Evolutionary conservation across 2,797 vertebrate species (phyloP).

Genomic region (Coccyzus lansbergi): DNA sequence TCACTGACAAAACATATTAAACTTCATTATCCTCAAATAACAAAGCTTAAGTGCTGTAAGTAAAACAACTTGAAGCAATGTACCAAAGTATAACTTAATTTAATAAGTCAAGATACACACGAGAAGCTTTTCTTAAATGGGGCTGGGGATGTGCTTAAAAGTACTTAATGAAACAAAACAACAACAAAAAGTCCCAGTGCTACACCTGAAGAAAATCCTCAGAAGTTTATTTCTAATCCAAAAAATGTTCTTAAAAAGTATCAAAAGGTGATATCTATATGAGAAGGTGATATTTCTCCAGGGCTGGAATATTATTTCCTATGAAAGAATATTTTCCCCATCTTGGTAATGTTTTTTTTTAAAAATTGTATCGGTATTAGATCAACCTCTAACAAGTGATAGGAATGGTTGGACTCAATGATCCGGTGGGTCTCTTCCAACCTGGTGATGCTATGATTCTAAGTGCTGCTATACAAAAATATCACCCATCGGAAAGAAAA

Average conservation of each 20-base stretch:
- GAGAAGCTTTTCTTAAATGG: background rate
- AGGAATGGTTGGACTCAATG: no score
- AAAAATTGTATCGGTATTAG: background rate
- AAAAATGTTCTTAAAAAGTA: background rate
- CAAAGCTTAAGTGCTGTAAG: background rate
- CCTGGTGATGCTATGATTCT: no score
- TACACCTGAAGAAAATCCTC: background rate
- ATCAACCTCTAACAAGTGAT: background rate
- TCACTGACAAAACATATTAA: background rate
- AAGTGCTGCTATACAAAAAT: background rate
- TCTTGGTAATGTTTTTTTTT: background rate
- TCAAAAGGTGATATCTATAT: background rate
- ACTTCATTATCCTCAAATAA: background rate
- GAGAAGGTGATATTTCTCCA: background rate
- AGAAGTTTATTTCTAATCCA: background rate
- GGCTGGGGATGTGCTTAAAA: background rate
- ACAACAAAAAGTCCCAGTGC: background rate
- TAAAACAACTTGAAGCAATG: background rate
- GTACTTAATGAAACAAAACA: background rate
- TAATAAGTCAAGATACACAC: background rate
- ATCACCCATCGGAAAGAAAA: background rate
- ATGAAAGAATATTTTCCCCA: background rate
- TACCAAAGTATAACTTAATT: conserved; percentile 1
- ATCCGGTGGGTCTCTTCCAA: no score
- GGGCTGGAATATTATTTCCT: background rate